Conservation (phyloP, 2,888 invertebrate species). For the Corbicula japonica region DNA sequence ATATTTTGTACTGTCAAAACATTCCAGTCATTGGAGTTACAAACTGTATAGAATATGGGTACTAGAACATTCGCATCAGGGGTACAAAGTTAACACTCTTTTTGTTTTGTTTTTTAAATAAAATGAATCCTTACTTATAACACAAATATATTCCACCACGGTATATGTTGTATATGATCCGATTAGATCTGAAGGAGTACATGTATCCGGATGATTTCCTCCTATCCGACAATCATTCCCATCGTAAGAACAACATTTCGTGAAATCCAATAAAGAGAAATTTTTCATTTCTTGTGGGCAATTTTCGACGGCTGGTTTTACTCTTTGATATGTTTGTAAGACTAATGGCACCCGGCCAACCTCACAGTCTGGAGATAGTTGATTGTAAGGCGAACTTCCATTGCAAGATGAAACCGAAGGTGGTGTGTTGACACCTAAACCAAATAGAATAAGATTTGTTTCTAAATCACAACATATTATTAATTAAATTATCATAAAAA, state of each 20-base stretch:
- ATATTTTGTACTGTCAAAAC: not conserved
- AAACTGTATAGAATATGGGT: not conserved
- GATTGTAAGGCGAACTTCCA: constrained; percentile 49
- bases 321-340: constrained; percentile 16
- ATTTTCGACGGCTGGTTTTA: constrained; percentile 2
- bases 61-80: not conserved
- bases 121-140: constrained; percentile 34
- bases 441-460: no score
- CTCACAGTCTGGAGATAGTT: constrained; percentile 42
- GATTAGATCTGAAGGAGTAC: constrained; percentile 8
- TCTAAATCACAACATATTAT: no score
- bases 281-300: constrained; percentile 15
- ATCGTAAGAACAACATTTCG: constrained; percentile 31
- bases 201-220: constrained; percentile 13
- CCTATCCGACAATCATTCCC: constrained; percentile 29
- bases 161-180: constrained; percentile 25
- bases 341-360: constrained; percentile 8
- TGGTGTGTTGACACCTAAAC: no score
- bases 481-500: no score
- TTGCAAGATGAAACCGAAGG: constrained; percentile 36
- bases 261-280: constrained; percentile 22
- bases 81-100: no score
- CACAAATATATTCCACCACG: constrained; percentile 39
- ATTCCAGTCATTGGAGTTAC: not conserved
- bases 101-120: no score